Evolutionary conservation across 2,888 invertebrate genomes (phyloP).

Genomic region (Rhyacophila evoluta): DNA sequence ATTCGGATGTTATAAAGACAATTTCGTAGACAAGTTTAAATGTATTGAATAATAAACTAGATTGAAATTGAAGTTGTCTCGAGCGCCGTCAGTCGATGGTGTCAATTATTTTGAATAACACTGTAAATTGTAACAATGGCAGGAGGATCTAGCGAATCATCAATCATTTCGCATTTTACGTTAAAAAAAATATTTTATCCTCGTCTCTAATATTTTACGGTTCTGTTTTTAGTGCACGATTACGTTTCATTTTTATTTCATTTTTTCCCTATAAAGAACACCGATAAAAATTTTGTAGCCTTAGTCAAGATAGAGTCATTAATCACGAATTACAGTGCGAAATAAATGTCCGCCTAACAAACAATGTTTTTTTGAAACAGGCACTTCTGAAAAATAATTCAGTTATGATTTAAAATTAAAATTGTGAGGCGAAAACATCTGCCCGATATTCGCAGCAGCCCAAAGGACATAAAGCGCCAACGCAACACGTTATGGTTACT

Average conservation of each 20-base stretch:
- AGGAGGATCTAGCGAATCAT: neutral
- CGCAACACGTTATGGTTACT: no score
- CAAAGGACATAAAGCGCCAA: no score
- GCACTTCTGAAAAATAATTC: neutral
- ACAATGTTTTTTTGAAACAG: constrained; percentile 5
- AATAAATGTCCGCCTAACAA: constrained; percentile 29
- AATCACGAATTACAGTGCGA: constrained; percentile 37
- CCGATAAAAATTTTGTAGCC: constrained; percentile 31
- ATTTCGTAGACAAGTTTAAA: no score
- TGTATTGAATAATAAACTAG: no score
- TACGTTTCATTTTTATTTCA: constrained; percentile 17
- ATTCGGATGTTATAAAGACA: no score
- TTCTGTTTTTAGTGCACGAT: constrained; percentile 1
- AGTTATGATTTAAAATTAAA: neutral
- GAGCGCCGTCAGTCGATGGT: neutral
- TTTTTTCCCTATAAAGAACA: constrained; percentile 28
- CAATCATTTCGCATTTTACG: constrained; percentile 11
- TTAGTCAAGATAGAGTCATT: constrained; percentile 26
- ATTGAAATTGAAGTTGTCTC: no score
- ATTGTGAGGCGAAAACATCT: neutral
- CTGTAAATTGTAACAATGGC: neutral
- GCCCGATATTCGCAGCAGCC: neutral
- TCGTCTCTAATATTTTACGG: neutral
- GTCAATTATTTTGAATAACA: neutral
- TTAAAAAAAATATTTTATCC: neutral